A percentile compares a stretch with the other conserved stretches of the same genome.
Evolutionary conservation across 2,797 vertebrate genomes (phyloP).

Genomic region (Nyctalus aviator): DNA sequence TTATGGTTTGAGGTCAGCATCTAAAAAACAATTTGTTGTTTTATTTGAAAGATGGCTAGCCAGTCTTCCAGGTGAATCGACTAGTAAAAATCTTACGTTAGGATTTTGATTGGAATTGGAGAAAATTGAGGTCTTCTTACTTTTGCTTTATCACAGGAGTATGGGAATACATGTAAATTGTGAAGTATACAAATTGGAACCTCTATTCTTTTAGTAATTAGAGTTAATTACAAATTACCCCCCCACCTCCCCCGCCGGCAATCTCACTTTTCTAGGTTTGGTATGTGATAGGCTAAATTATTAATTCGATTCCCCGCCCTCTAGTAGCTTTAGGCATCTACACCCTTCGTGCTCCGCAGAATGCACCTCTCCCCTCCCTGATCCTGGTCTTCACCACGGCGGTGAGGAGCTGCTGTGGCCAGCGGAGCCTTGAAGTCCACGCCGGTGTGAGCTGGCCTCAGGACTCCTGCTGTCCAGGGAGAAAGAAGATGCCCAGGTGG

Average conservation of each 20-base stretch:
- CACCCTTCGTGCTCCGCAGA: neutral
- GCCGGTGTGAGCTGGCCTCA: neutral
- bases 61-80: slow-evolving; percentile 23
- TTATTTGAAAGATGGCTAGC: slow-evolving; percentile 49
- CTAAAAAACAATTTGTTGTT: slow-evolving; percentile 59
- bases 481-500: neutral
- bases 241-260: neutral
- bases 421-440: neutral
- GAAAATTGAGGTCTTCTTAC: neutral
- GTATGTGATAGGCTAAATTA: slow-evolving; percentile 45
- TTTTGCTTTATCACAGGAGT: slow-evolving; percentile 38
- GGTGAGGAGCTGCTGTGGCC: neutral
- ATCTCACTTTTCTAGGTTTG: slow-evolving; percentile 57
- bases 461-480: accelerated
- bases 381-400: neutral
- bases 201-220: slow-evolving; percentile 61
- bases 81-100: neutral
- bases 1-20: slow-evolving; percentile 27
- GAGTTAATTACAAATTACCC: slow-evolving; percentile 54
- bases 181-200: neutral
- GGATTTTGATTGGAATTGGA: slow-evolving; percentile 33
- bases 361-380: neutral
- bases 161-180: neutral
- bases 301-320: neutral
- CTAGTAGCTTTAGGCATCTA: neutral